These are phyloP conservation scores for Pantala flavescens DNA, from an alignment of 1,140 invertebrate species.

Conservation along the genomic window DNA sequence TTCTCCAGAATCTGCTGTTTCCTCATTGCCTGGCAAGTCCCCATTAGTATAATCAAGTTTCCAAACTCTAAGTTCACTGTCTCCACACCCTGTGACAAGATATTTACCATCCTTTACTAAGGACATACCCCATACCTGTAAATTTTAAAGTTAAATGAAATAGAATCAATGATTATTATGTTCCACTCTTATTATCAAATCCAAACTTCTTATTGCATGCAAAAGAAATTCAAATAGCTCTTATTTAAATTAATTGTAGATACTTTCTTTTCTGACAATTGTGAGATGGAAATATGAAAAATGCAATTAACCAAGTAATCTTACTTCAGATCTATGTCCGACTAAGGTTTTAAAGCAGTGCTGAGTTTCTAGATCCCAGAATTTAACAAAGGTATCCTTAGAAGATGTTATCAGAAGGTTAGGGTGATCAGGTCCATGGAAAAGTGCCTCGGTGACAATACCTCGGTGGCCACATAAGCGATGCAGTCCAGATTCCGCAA, in stretches of 20 bases:
- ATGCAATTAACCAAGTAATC: background rate
- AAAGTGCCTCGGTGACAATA: slow-evolving; percentile 74
- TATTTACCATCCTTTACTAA: slow-evolving; percentile 67
- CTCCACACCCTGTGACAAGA: slow-evolving; percentile 75
- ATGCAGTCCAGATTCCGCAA: slow-evolving; percentile 79
- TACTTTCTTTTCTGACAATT: too few relatives aligned
- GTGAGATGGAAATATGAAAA: too few relatives aligned
- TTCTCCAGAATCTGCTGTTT: slow-evolving; percentile 33
- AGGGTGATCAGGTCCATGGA: slow-evolving; percentile 52
- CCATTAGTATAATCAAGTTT: slow-evolving; percentile 33
- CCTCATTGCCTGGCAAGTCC: slow-evolving; percentile 36
- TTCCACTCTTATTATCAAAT: too few relatives aligned
- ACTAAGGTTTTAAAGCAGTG: slow-evolving; percentile 92
- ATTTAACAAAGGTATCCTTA: slow-evolving; percentile 91
- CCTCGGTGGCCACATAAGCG: slow-evolving; percentile 88
- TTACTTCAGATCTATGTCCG: slow-evolving; percentile 63
- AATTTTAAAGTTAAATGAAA: too few relatives aligned
- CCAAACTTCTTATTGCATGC: too few relatives aligned
- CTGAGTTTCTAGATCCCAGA: slow-evolving; percentile 92
- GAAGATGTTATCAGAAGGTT: slow-evolving; percentile 73
- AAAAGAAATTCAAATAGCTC: too few relatives aligned
- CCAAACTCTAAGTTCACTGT: slow-evolving; percentile 77
- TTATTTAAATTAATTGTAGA: too few relatives aligned
- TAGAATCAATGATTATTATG: too few relatives aligned
- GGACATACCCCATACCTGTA: slow-evolving; percentile 74